Base-by-base conservation (phyloP, 2,888 invertebrate genomes). In the Cybosia mesomella region DNA sequence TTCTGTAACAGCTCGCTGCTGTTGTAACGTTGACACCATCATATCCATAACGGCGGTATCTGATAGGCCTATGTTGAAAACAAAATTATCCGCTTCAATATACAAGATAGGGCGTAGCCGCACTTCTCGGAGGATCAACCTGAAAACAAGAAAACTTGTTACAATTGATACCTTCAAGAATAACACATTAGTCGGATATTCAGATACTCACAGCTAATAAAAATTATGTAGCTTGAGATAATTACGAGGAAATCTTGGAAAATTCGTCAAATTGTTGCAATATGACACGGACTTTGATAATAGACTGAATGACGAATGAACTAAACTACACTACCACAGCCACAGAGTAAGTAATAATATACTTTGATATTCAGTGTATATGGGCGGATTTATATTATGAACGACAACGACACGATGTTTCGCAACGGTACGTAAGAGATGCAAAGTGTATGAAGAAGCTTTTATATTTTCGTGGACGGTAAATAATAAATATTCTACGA, bases 11-110 rank as follows among this genome's bases (percentile, higher is more conserved):
- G 97, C 97, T 84, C 98, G 96, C 95, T 99, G 99, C 95, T 99
- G 98, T 93, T 98, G 98, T 87, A 99, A 96, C 92, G 97, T 98
- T 84, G 98, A 97, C 96, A 98, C 98, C 97, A 98, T 98, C 96
- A 98, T 97, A 96, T 98, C 98, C 97, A 98, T 97, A 95, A 98
- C 97, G 95, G 97, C 97, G 88, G 97, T 97, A 92, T 97, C 97
- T 94, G 97, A 97, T 95, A 97, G 97, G 96, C 97, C 97, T 97
- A 97, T 97, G 97, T 96, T 97, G 96, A 90, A 90, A 87, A 89
- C 87, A 89, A 91, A 92, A 90, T 86, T 75, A 84, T 88, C 89
- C 88, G 83, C 84, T 76, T 83, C 78, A 83, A 83, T 84, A 85
- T 83, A 84, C 72, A 84, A 90, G 92, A 90, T 82, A 85, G 94